Conservation (phyloP, 2,888 invertebrate species). For the Platynereis dumerilii region DNA sequence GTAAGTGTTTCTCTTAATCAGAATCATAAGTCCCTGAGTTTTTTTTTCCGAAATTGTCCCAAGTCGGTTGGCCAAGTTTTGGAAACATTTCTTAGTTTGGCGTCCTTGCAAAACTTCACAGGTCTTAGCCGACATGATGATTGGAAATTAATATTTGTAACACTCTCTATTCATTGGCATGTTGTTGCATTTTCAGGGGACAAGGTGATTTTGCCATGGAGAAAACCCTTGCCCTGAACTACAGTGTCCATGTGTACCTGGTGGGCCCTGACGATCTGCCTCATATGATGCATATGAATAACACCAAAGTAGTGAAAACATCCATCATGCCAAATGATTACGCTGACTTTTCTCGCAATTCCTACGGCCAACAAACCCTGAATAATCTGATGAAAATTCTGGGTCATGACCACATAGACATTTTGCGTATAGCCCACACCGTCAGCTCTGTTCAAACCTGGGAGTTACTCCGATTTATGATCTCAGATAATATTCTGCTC, state of each 20-base stretch:
- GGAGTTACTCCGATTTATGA: constrained; percentile 53
- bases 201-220: constrained; percentile 49
- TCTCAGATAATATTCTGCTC: constrained; percentile 47
- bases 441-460: constrained; percentile 41
- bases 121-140: too few relatives aligned
- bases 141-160: too few relatives aligned
- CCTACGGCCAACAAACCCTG: constrained; percentile 53
- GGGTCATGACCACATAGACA: constrained; percentile 44
- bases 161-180: too few relatives aligned
- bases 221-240: constrained; percentile 46
- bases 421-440: constrained; percentile 46
- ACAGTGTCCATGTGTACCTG: constrained; percentile 45
- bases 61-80: too few relatives aligned
- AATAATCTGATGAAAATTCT: constrained; percentile 46
- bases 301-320: constrained; percentile 42
- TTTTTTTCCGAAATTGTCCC: too few relatives aligned
- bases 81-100: too few relatives aligned
- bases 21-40: not conserved
- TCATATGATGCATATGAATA: constrained; percentile 35
- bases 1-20: constrained; percentile 37
- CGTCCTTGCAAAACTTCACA: too few relatives aligned
- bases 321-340: constrained; percentile 55
- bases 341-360: constrained; percentile 55
- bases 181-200: constrained; percentile 42
- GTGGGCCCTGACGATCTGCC: constrained; percentile 37